These are phyloP conservation scores for Drepana arcuata DNA, from an alignment of 1,140 invertebrate genomes.

Conservation along the genomic window DNA sequence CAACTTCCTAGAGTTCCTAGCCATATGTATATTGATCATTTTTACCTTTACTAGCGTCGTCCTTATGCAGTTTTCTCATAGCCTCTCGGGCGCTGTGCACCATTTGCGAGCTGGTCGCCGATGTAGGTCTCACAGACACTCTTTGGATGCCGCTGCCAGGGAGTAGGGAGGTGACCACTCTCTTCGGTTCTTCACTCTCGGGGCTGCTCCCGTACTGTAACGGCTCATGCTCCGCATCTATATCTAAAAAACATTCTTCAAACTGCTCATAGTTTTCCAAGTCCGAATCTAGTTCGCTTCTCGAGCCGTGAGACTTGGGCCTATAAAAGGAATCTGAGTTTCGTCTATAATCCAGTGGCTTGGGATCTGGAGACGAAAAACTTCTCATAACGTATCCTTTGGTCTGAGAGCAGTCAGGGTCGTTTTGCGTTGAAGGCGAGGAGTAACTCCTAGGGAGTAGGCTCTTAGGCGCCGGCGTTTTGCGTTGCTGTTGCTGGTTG, in stretches of 20 bases:
- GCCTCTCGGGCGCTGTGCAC: conserved; percentile 24
- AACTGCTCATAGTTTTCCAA: conserved; percentile 56
- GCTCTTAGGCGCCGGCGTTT: conserved; percentile 32
- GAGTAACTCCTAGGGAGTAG: conserved; percentile 53
- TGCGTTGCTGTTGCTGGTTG: conserved; percentile 47
- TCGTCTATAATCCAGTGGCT: conserved; percentile 28
- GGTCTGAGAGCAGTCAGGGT: conserved; percentile 17
- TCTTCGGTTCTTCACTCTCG: conserved; percentile 44
- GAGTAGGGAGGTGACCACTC: conserved; percentile 41
- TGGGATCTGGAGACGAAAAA: conserved; percentile 52
- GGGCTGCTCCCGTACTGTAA: conserved; percentile 31
- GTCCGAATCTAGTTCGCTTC: conserved; percentile 56
- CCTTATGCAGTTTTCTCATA: conserved; percentile 33
- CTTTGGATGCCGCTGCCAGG: conserved; percentile 55
- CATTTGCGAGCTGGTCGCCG: conserved; percentile 26
- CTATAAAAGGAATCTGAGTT: conserved; percentile 42
- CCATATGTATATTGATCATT: no score
- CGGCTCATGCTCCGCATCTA: conserved; percentile 51
- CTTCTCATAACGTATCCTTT: conserved; percentile 45
- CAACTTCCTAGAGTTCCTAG: no score
- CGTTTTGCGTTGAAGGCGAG: conserved; percentile 37
- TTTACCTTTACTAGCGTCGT: conserved; percentile 34
- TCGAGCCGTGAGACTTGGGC: conserved; percentile 40
- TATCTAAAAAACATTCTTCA: conserved; percentile 56
- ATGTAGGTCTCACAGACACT: conserved; percentile 42